Conservation (phyloP, 2,797 vertebrate genomes). For the Graptemys geographica region DNA sequence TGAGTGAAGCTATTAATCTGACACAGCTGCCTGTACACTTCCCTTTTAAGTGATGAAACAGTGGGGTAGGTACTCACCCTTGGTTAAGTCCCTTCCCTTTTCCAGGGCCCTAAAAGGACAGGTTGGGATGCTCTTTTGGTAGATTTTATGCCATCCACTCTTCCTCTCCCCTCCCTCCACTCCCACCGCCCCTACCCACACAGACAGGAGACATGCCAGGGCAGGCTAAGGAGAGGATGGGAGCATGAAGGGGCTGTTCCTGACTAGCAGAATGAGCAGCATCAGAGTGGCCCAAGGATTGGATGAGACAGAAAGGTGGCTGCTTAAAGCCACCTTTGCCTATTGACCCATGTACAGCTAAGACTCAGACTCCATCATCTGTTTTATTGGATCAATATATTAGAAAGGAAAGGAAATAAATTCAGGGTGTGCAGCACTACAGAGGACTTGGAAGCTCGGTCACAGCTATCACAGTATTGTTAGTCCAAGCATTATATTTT, state of each 20-base stretch:
- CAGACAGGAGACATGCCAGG: not conserved
- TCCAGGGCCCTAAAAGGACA: not conserved
- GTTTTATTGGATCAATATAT: not conserved
- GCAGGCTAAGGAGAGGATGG: not conserved
- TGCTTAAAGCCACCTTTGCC: not conserved
- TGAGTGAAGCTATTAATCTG: not conserved
- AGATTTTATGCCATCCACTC: not conserved
- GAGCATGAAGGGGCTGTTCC: not conserved
- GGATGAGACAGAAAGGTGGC: not conserved
- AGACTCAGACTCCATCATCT: not conserved
- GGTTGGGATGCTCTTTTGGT: not conserved
- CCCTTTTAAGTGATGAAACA: not conserved
- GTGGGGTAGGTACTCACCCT: constrained; percentile 15
- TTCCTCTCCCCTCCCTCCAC: not conserved
- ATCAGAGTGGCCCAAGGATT: not conserved
- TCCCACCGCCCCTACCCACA: not conserved
- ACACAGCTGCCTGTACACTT: not conserved
- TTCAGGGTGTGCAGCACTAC: not conserved
- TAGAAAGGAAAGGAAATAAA: not conserved
- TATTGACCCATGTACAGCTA: not conserved
- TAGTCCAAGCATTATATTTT: not conserved
- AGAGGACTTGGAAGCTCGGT: not conserved
- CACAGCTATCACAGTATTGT: not conserved
- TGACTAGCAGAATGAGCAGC: no score
- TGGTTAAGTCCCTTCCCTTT: not conserved